Evolutionary conservation across 2,113 vertebrate genomes (phyloP), one percentile per base, ranked within the genome.

Genomic region (Phrynosoma platyrhinos): DNA sequence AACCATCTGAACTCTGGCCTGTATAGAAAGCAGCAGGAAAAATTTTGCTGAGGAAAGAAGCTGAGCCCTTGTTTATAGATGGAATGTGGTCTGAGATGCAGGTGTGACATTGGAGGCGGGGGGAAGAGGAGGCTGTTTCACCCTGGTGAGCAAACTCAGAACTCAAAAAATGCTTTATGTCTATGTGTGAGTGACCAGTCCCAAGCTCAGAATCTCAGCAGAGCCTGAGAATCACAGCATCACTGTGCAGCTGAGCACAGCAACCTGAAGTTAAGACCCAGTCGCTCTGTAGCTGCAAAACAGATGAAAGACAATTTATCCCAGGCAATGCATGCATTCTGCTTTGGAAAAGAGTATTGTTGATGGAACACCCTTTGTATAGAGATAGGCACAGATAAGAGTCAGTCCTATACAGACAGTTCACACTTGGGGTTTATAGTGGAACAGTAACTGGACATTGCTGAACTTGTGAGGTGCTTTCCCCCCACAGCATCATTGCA

Each of bases 111-210:
- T 55, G 5, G 2, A 42, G 9, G 76, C 25, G 18, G 42, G 72
- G 42, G 58, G 71, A 52, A 27, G n/a, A 55, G 72, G 87, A 74
- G 66, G 69, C 75, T 72, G 79, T 53, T 87, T 76, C 36, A 64
- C 82, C 64, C 82, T 84, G 82, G 74, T 79, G 88, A 85, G 83
- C 86, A 68, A 87, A 86, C 77, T 75, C 42, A 75, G 89, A 78
- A 75, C 42, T 87, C 42, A 87, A 84, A 87, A 82, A 85, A 90
- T 87, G 69, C 72, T 85, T 78, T 83, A 80, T 79, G 84, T 80
- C 80, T 77, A 40, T 14, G 32, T 9, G 55, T 27, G n/a, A 72
- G 42, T 62, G 78, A 76, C 69, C 72, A 64, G 87, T 87, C 27
- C 80, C 21, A 42, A 30, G 58, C 69, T 88, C 47, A 76, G 81